These are phyloP conservation scores for Eriocheir sinensis DNA, from an alignment of 1,140 invertebrate genomes.

Conservation along the genomic window DNA sequence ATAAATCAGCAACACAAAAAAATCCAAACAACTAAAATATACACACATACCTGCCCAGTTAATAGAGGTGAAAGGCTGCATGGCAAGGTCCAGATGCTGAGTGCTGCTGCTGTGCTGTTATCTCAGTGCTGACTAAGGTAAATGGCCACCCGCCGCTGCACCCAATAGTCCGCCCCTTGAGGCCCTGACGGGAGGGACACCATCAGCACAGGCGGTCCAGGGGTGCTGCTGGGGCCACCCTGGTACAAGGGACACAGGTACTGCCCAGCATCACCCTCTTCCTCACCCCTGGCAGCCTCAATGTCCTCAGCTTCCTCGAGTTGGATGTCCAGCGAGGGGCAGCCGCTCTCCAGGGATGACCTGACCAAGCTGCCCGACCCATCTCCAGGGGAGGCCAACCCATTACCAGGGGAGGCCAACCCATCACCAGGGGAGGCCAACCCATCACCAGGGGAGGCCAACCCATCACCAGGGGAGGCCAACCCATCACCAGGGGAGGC, in stretches of 20 bases:
- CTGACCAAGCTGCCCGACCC: neutral
- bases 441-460: neutral
- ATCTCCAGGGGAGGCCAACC: neutral
- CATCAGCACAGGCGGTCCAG: slow-evolving; percentile 41
- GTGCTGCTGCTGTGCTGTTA: no score
- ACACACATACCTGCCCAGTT: no score
- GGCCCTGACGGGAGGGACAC: slow-evolving; percentile 60
- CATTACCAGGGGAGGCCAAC: neutral
- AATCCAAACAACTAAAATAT: no score
- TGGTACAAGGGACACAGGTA: slow-evolving; percentile 71
- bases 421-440: neutral
- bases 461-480: neutral
- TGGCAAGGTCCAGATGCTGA: no score
- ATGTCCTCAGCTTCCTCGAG: slow-evolving; percentile 57
- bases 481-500: neutral
- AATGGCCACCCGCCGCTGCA: slow-evolving; percentile 69
- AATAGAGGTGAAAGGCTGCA: no score
- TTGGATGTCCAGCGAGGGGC: slow-evolving; percentile 50
- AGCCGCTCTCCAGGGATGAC: neutral
- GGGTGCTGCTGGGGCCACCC: slow-evolving; percentile 52
- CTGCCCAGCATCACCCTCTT: slow-evolving; percentile 36
- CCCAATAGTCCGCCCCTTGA: slow-evolving; percentile 63
- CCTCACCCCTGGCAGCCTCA: neutral
- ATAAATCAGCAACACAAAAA: no score
- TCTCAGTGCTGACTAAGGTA: slow-evolving; percentile 58